phyloP scores from a whole-genome alignment of 2,888 invertebrate genomes.

The Trichopoda pennipes region DNA sequence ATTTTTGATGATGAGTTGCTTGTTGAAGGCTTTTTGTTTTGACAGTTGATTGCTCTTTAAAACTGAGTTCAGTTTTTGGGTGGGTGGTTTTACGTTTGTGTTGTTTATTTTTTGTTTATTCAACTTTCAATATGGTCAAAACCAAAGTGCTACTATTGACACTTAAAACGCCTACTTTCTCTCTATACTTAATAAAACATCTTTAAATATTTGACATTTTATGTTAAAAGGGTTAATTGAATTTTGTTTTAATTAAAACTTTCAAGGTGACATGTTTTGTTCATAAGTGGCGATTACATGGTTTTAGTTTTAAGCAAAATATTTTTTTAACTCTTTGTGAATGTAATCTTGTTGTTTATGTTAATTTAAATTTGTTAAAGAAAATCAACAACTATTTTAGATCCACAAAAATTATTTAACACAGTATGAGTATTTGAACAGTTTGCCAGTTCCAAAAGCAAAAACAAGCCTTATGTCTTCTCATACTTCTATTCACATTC shows the following conservation, averaged over 20 bases:
- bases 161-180: constrained; percentile 55
- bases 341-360: too few relatives aligned
- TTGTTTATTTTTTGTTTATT: constrained; percentile 16
- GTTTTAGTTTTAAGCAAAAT: not conserved
- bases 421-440: too few relatives aligned
- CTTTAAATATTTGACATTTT: not conserved
- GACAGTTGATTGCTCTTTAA: not conserved
- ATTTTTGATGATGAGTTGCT: not conserved
- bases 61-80: constrained; percentile 10
- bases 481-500: too few relatives aligned
- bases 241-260: constrained; percentile 6
- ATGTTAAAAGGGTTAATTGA: constrained; percentile 37
- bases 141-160: constrained; percentile 51
- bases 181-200: not conserved
- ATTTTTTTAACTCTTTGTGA: not conserved
- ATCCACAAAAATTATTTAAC: too few relatives aligned
- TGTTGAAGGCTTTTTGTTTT: constrained; percentile 20
- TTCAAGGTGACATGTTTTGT: constrained; percentile 18
- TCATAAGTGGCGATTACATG: not conserved
- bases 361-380: too few relatives aligned
- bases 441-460: too few relatives aligned
- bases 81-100: constrained; percentile 46
- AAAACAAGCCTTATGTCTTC: too few relatives aligned
- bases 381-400: too few relatives aligned
- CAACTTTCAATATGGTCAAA: constrained; percentile 23